Evolutionary conservation across 64 coral and sea anemone genomes (phyloP).

Genomic region (Montipora capricornis): DNA sequence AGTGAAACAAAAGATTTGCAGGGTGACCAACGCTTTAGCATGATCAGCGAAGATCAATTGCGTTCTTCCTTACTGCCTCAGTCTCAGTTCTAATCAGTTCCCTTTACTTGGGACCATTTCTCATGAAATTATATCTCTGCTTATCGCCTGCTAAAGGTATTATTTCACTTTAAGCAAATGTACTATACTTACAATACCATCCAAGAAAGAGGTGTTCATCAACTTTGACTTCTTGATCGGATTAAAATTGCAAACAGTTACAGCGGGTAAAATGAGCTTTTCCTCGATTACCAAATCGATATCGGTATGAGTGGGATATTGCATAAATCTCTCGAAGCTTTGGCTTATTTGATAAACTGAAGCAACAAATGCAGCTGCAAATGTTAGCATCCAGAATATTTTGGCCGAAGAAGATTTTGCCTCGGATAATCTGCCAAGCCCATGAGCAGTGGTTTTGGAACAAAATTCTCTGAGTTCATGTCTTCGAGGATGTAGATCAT

Average conservation of each 20-base stretch:
- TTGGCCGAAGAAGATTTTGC: constrained; percentile 23
- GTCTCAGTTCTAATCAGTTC: too few relatives aligned
- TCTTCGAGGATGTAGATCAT: too few relatives aligned
- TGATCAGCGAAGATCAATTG: too few relatives aligned
- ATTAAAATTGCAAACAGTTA: constrained; percentile 59
- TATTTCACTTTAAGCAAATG: neutral
- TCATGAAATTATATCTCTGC: too few relatives aligned
- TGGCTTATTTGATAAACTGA: constrained; percentile 11
- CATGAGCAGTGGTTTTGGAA: constrained; percentile 26
- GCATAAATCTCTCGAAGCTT: neutral
- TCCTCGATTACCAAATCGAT: neutral
- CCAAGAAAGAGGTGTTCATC: neutral
- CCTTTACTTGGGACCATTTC: too few relatives aligned
- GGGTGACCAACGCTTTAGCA: too few relatives aligned
- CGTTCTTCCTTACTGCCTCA: too few relatives aligned
- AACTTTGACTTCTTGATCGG: constrained; percentile 18
- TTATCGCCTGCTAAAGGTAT: too few relatives aligned
- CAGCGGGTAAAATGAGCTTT: constrained; percentile 3
- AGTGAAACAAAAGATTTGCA: too few relatives aligned
- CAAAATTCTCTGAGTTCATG: constrained; percentile 18
- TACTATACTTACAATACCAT: constrained; percentile 54
- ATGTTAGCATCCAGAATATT: constrained; percentile 27
- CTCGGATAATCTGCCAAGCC: constrained; percentile 2
- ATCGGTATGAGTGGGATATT: constrained; percentile 24
- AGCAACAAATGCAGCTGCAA: neutral